phyloP scores from a whole-genome alignment of 2,888 invertebrate genomes.

The Deilephila elpenor region DNA sequence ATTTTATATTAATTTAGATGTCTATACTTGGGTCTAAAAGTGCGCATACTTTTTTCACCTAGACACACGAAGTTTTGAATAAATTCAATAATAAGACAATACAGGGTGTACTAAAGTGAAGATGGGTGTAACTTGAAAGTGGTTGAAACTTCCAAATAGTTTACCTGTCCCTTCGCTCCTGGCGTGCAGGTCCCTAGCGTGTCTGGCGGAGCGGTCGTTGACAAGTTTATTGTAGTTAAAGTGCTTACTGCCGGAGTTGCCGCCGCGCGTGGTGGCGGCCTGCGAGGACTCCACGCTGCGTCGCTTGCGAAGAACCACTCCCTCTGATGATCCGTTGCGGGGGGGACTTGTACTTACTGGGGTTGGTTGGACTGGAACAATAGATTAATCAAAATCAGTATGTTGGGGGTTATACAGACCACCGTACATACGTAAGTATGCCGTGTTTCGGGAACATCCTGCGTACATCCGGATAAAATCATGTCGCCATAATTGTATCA shows the following conservation, averaged over 20 bases:
- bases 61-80: too few relatives aligned
- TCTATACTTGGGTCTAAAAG: too few relatives aligned
- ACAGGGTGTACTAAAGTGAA: neutral
- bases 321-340: conserved; percentile 57
- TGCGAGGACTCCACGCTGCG: conserved; percentile 78
- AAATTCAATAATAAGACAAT: neutral
- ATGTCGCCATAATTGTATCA: too few relatives aligned
- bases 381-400: too few relatives aligned
- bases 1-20: too few relatives aligned
- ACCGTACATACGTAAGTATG: too few relatives aligned
- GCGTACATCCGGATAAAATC: too few relatives aligned
- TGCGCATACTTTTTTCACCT: too few relatives aligned
- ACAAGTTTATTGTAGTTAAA: conserved; percentile 93
- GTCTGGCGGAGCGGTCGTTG: conserved; percentile 84
- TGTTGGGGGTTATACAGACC: too few relatives aligned
- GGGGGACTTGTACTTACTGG: conserved; percentile 37
- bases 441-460: too few relatives aligned
- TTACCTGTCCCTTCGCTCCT: conserved; percentile 72
- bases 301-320: conserved; percentile 68
- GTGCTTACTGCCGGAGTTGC: conserved; percentile 85
- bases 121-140: neutral
- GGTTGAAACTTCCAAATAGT: neutral
- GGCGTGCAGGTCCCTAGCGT: conserved; percentile 64
- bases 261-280: conserved; percentile 66
- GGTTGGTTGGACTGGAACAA: conserved; percentile 22